Conservation (phyloP, 2,888 invertebrate genomes). For the Tinea semifulvella region DNA sequence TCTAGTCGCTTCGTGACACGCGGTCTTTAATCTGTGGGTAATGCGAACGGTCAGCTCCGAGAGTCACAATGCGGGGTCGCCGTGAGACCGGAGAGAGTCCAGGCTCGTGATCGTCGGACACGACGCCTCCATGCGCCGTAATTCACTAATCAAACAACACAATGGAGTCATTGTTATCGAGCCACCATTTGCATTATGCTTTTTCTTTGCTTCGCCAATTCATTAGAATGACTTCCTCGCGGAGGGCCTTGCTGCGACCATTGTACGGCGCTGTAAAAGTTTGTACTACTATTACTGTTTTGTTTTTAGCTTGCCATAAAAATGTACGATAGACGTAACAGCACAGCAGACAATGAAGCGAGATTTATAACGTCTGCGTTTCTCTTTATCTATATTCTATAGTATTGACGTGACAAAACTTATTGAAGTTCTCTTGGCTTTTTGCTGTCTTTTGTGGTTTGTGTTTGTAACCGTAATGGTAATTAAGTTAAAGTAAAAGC, state of each 20-base stretch:
- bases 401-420: no score
- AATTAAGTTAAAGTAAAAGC: no score
- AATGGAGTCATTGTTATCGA: conserved; percentile 48
- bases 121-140: conserved; percentile 40
- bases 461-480: no score
- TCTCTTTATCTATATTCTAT: no score
- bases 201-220: conserved; percentile 32
- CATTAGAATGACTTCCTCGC: conserved; percentile 30
- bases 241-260: background rate
- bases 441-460: no score
- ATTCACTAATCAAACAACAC: conserved; percentile 49
- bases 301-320: background rate
- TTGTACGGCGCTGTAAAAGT: conserved; percentile 3
- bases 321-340: conserved; percentile 5
- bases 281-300: conserved; percentile 5
- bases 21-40: conserved; percentile 11
- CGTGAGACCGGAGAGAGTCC: conserved; percentile 41
- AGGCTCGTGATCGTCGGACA: conserved; percentile 46
- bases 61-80: conserved; percentile 16
- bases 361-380: no score
- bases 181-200: conserved; percentile 31
- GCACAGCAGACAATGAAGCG: background rate
- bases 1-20: conserved; percentile 8
- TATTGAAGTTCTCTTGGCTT: no score
- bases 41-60: conserved; percentile 9